These are phyloP conservation scores for Platyura marginata DNA, from an alignment of 1,140 invertebrate genomes.

Conservation along the genomic window DNA sequence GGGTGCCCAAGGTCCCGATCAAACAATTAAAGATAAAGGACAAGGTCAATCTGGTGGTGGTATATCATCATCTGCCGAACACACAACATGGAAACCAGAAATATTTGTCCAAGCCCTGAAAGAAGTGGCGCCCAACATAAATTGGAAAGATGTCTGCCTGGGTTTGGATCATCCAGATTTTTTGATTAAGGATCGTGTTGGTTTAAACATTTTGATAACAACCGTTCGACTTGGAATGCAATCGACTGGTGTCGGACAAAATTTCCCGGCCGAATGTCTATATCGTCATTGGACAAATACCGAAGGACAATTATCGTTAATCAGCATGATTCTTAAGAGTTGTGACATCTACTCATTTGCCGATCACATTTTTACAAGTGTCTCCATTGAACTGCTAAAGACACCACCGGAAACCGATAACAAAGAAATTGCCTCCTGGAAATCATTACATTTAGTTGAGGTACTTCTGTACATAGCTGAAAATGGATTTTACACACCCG, in stretches of 20 bases:
- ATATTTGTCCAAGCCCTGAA: conserved; percentile 79
- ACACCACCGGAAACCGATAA: conserved; percentile 81
- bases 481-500: conserved; percentile 56
- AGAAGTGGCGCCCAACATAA: conserved; percentile 67
- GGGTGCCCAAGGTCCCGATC: conserved; percentile 13
- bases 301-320: conserved; percentile 79
- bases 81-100: conserved; percentile 80
- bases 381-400: conserved; percentile 77
- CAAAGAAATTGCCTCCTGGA: conserved; percentile 81
- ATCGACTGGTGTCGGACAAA: conserved; percentile 44
- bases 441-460: conserved; percentile 80
- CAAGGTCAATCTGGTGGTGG: conserved; percentile 6
- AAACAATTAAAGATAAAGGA: conserved; percentile 10
- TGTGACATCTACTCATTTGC: conserved; percentile 89
- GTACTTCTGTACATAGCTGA: conserved; percentile 72
- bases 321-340: conserved; percentile 72
- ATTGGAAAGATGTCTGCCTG: conserved; percentile 82
- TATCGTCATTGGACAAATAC: conserved; percentile 84
- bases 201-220: conserved; percentile 61
- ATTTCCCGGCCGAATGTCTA: conserved; percentile 77
- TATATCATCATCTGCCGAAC: conserved; percentile 21
- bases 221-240: conserved; percentile 63
- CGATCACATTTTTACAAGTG: conserved; percentile 72
- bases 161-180: conserved; percentile 86
- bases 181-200: conserved; percentile 66